Evolutionary conservation across 2,797 vertebrate species (phyloP), one percentile per base, ranked within the genome.

Genomic region (Fistularia commersonii): DNA sequence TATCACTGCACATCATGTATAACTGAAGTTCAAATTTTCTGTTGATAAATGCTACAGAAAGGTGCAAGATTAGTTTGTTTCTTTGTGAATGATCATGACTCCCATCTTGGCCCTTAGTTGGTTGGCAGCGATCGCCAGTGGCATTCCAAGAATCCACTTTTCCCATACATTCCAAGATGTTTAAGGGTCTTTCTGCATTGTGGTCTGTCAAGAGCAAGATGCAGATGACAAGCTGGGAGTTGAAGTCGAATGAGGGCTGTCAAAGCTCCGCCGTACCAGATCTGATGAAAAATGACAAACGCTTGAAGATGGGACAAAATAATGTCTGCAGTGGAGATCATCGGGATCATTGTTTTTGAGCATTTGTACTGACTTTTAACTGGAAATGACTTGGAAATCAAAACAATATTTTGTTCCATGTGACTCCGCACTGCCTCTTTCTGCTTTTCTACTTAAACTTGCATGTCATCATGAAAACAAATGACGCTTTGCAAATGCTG

Each of bases 121-220:
- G 54, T 62, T 72, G 73, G 65, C 54, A 68, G 47, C 61, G 66
- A 69, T 77, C 61, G 65, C 53, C 53, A 45, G 51, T 58, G 61
- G 68, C 74, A 84, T 86, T 88, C 83, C 77, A 64, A 58, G 51
- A 64, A 43, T 71, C 54, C 73, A 57, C 67, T 76, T 64, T 86
- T 86, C 85, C 81, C 86, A 88, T 85, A 84, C 82, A 86, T 87
- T 84, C 85, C 84, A 76, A 42, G 58, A 61, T 77, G 78, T 66
- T 72, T 67, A 35, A 68, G 54, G 56, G 61, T 50, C 43, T 44
- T 48, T 56, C 58, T 61, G 61, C 66, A 64, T 67, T 72, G 68
- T 73, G 78, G 80, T 70, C 71, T 81, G 77, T 88, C 81, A 76
- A 54, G 63, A 63, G 35, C 0, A 41, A 76, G 67, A 65, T 45